Percentiles rank a stretch among this genome's conserved stretches.
These are phyloP conservation scores for Aspidoscelis tigris DNA, from an alignment of 2,113 vertebrate species.

Conservation along the genomic window DNA sequence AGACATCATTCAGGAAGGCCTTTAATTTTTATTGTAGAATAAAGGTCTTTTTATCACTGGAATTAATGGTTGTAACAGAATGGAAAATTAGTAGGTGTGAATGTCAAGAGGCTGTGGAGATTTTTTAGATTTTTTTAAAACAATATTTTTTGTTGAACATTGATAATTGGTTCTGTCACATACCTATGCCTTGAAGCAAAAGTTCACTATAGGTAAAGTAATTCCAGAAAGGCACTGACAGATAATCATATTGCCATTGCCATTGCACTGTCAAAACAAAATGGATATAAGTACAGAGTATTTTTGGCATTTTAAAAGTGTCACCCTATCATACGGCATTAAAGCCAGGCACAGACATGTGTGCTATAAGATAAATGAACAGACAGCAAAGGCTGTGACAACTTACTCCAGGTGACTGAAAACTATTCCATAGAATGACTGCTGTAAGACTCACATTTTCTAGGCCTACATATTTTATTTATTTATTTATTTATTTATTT, in stretches of 20 bases:
- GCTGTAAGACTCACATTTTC: background rate
- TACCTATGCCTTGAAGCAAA: slow-evolving; percentile 42
- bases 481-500: no score
- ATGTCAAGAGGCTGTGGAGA: background rate
- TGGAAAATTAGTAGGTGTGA: slow-evolving; percentile 7
- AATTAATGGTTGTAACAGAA: slow-evolving; percentile 33
- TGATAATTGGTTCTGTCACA: slow-evolving; percentile 41
- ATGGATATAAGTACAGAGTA: background rate
- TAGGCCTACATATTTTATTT: background rate
- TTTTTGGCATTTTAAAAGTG: slow-evolving; percentile 10
- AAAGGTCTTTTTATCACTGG: slow-evolving; percentile 4
- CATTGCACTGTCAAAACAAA: slow-evolving; percentile 15
- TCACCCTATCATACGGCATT: background rate
- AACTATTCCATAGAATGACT: background rate
- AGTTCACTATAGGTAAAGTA: slow-evolving; percentile 38
- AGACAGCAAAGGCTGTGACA: no score
- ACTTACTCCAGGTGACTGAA: background rate
- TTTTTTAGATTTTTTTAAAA: slow-evolving; percentile 13
- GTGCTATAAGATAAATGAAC: background rate
- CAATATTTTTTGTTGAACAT: slow-evolving; percentile 26
- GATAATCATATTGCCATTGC: background rate
- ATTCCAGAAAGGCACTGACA: background rate
- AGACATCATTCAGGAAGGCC: slow-evolving; percentile 26
- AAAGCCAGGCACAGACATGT: background rate
- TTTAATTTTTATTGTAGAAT: slow-evolving; percentile 30